Base-by-base conservation (phyloP, 2,888 invertebrate genomes). In the Acanthosepion lycidas region DNA sequence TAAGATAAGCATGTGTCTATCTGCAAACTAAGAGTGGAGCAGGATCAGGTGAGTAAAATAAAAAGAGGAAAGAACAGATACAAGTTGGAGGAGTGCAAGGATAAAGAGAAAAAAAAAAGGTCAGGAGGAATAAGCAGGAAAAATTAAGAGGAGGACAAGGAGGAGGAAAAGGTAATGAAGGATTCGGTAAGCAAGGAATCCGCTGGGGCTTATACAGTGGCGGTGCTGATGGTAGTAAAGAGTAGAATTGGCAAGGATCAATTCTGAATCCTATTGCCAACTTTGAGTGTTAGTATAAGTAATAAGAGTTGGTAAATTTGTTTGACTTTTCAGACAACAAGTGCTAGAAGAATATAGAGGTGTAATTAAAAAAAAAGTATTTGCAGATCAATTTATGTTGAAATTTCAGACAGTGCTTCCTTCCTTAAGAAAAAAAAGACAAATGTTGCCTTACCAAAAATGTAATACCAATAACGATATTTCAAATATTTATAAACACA, bases 1-100 rank as follows among this genome's bases (percentile, higher is more conserved):
- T 26, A 26, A 92, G 92, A 42, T 48, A 93, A 53, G 51, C 53
- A 26, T 93, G 28, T 93, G 93, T 93, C 51, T 93, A 53, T 93
- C 51, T 92, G 92, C 51, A 78, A 78, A 78, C 78, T n/a, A 78
- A 5, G 78, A 59, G 23, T 59, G 59, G 20, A n/a, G n/a, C 12
- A 78, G 9, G 78, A 78, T 78, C 0, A 15, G 9, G n/a, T n/a
- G 12, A n/a, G 20, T n/a, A n/a, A 78, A 78, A 78, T n/a, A 78
- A 33, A n/a, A 78, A n/a, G n/a, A 78, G 2, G 78, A n/a, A 78
- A 6, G 78, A n/a, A 78, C 4, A 78, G 78, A n/a, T 78, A 78
- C 78, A 78, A 18, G n/a, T 15, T n/a, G 78, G 18, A 33, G n/a
- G 15, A 78, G 78, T 78, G 78, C 78, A 33, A 15, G n/a, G 15